Evolutionary conservation across 2,113 vertebrate genomes (phyloP).

Genomic region (Arothron firmamentum): DNA sequence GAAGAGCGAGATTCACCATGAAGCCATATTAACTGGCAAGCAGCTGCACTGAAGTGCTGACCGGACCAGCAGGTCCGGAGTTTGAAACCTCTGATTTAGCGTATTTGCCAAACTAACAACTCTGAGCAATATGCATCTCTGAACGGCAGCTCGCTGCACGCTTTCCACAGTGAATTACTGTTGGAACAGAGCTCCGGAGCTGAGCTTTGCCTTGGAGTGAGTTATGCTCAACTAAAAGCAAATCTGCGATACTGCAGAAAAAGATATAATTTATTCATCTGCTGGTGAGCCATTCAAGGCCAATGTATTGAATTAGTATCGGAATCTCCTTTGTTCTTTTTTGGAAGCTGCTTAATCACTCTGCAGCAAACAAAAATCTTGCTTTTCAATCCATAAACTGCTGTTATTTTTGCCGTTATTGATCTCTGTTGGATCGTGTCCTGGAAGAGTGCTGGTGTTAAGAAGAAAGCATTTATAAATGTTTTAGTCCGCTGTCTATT

Average conservation of each 20-base stretch:
- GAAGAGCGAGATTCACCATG: no score
- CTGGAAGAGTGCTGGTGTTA: no score
- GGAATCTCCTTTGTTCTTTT: conserved; percentile 23
- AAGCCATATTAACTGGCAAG: no score
- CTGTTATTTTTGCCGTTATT: conserved; percentile 18
- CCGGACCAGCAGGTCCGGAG: no score
- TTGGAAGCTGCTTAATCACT: conserved; percentile 30
- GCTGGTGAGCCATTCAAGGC: conserved; percentile 15
- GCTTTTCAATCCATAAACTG: conserved; percentile 2
- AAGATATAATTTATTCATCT: conserved; percentile 30
- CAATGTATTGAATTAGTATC: conserved; percentile 56
- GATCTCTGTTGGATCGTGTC: not conserved
- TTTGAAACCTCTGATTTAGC: no score
- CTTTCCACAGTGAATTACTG: not conserved
- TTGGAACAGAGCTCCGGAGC: conserved; percentile 15
- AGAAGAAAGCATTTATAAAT: no score
- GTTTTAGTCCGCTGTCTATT: no score
- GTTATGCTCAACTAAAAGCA: conserved; percentile 13
- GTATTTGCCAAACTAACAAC: no score
- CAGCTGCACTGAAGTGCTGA: no score
- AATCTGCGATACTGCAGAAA: conserved; percentile 8
- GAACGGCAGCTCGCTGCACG: not conserved
- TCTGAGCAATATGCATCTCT: no score
- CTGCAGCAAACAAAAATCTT: conserved; percentile 8
- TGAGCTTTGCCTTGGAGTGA: conserved; percentile 11